Evolutionary conservation across 1,140 invertebrate genomes (phyloP).

Genomic region (Pomacea maculata): DNA sequence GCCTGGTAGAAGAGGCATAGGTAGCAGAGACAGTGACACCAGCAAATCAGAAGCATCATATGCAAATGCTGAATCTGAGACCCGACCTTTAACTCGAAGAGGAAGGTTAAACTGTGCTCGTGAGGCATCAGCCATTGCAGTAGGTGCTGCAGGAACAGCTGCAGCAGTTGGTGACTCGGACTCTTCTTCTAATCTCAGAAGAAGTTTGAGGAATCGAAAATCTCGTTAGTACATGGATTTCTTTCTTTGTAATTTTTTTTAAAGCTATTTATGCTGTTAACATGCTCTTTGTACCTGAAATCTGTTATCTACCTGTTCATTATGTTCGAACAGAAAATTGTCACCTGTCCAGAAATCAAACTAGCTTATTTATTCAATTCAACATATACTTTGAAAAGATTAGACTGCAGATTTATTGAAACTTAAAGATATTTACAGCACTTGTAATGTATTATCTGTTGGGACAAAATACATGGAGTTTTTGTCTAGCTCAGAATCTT

Average conservation of each 20-base stretch:
- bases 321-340: too few species aligned
- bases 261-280: neutral
- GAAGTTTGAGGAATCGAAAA: constrained; percentile 17
- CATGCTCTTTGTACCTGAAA: neutral
- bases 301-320: neutral
- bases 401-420: too few species aligned
- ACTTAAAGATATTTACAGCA: too few species aligned
- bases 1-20: neutral
- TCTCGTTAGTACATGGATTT: neutral
- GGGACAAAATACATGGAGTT: too few species aligned
- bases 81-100: neutral
- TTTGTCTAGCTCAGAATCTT: too few species aligned
- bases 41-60: neutral
- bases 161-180: neutral
- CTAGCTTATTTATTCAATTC: too few species aligned
- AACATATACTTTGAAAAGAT: too few species aligned
- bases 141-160: neutral
- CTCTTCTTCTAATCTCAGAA: neutral
- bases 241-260: neutral
- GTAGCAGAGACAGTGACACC: constrained; percentile 6
- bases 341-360: too few species aligned
- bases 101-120: neutral
- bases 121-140: neutral
- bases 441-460: too few species aligned
- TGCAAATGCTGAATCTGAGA: neutral